A percentile compares a stretch with the other conserved stretches of the same genome.
Conservation (phyloP, 2,113 vertebrate species). For the Ptilorrhoa leucosticta region DNA sequence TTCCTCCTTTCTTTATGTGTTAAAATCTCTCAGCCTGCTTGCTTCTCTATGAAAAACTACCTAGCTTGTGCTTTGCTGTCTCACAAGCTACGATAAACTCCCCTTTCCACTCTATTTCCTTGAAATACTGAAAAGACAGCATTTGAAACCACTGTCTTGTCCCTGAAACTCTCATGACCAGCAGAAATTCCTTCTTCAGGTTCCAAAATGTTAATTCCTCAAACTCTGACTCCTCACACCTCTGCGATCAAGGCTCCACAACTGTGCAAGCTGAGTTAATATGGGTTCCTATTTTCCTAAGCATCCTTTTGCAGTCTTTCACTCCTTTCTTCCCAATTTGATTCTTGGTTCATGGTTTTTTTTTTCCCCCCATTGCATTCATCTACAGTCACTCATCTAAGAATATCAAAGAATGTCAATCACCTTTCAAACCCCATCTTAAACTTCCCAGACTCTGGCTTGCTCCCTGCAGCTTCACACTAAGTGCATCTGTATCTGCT, state of each 20-base stretch:
- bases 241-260: not conserved
- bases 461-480: not conserved
- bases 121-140: not conserved
- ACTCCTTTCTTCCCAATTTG: rapidly evolving
- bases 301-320: not conserved
- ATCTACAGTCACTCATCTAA: not conserved
- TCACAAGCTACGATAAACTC: not conserved
- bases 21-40: not conserved
- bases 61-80: not conserved
- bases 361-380: not conserved
- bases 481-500: not conserved
- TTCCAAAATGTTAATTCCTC: not conserved
- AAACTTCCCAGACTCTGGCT: not conserved
- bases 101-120: not conserved
- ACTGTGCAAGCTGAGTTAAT: not conserved
- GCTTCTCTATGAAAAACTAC: not conserved
- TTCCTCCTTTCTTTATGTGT: not conserved
- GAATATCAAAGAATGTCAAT: not conserved
- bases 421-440: not conserved
- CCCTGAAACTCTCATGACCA: not conserved
- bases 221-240: not conserved
- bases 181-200: not conserved
- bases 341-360: rapidly evolving
- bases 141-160: not conserved
- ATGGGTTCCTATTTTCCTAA: not conserved